Conservation (phyloP, 2,113 vertebrate genomes). For the Solea senegalensis region DNA sequence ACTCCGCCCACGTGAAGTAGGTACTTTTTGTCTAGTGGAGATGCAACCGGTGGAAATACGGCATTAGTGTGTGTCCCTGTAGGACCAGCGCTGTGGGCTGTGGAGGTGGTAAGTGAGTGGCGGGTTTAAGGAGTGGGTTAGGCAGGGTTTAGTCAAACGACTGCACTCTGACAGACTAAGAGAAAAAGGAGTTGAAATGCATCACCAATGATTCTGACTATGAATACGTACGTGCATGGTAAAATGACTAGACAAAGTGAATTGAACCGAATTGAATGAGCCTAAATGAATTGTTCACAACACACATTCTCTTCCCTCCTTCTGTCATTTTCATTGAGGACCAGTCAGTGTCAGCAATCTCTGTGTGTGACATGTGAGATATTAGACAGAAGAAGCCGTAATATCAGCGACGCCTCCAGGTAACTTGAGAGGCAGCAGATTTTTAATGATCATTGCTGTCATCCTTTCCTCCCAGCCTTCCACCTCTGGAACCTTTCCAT, state of each 20-base stretch:
- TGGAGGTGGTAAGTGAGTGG: constrained; percentile 66
- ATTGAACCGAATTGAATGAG: constrained; percentile 52
- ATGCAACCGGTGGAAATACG: no score
- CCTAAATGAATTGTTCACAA: constrained; percentile 64
- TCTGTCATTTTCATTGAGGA: constrained; percentile 72
- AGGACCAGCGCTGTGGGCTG: constrained; percentile 81
- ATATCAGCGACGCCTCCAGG: constrained; percentile 87
- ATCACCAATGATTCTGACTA: constrained; percentile 51
- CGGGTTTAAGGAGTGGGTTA: constrained; percentile 68
- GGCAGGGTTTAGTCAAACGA: constrained; percentile 68
- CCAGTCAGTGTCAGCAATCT: constrained; percentile 88
- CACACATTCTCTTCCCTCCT: constrained; percentile 4
- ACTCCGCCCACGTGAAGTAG: no score
- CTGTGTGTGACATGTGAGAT: constrained; percentile 94
- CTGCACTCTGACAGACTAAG: constrained; percentile 57
- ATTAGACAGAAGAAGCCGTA: constrained; percentile 92
- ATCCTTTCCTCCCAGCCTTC: constrained; percentile 73
- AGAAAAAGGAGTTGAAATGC: constrained; percentile 49
- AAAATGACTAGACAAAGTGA: constrained; percentile 57
- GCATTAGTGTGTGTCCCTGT: constrained; percentile 89
- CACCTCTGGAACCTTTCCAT: constrained; percentile 73
- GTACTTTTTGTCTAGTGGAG: no score
- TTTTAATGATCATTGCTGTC: constrained; percentile 80
- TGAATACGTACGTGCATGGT: constrained; percentile 38
- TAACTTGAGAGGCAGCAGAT: constrained; percentile 77